Base-by-base conservation (phyloP, 2,888 invertebrate species). In the Pyrrhia umbra region DNA sequence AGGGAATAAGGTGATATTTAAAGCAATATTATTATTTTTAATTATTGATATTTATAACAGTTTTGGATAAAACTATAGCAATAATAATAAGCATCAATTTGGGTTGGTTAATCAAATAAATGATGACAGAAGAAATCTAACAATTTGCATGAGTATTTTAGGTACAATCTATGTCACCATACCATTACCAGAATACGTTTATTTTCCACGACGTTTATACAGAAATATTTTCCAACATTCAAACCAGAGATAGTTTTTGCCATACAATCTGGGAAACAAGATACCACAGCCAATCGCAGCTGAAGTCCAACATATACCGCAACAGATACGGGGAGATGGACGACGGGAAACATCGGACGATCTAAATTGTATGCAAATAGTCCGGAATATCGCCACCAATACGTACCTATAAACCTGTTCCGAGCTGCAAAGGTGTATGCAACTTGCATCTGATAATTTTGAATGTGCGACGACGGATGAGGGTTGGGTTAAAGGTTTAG, bases 341-440 rank as follows among this genome's bases (percentile, higher is more conserved):
- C n/a, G 30, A 45, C 15, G 9, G 30, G 37, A 15, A 18, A 40
- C 39, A 66, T 50, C 49, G 40, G 34, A 1, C 43, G 40, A 66
- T 73, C 73, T 59, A 66, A 54, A 66, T 66, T 69, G 73, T 43
- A 73, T 73, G 69, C 69, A 73, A 73, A 73, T 66, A 20, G 67
- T 34, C 0, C 15, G 16, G 23, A 49, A 39, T 50, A 49, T 50
- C 18, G 16, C 10, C 8, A 51, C 13, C 23, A 2, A 27, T 20
- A 16, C 27, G 25, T 34, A 15, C 4, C 16, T 30, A 45, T 20
- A 34, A 34, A 34, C 34, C n/a, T n/a, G 15, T 42, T 16, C 18
- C 16, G 6, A 20, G 10, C n/a, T n/a, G n/a, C n/a, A n/a, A n/a
- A 30, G 20, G 6, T 1, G 15, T n/a, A 15, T 37, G 6, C 5